Conservation (phyloP, 1,140 invertebrate species). For the Oryctes rhinoceros region DNA sequence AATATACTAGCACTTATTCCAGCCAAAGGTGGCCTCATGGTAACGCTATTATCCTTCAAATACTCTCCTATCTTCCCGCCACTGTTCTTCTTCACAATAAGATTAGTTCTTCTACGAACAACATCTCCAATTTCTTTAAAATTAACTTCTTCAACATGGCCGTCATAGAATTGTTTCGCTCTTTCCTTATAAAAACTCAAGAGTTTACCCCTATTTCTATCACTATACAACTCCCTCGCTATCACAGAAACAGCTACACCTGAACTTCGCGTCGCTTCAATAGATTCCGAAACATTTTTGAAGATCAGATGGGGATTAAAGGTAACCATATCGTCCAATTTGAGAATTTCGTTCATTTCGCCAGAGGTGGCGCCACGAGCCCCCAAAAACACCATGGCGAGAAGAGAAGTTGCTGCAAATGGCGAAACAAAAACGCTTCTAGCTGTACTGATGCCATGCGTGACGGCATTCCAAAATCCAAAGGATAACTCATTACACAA, state of each 20-base stretch:
- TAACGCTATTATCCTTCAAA: constrained; percentile 74
- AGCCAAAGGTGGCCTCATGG: constrained; percentile 76
- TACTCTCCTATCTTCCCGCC: constrained; percentile 79
- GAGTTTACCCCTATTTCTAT: constrained; percentile 77
- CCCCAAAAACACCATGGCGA: constrained; percentile 89
- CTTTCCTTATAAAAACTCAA: constrained; percentile 86
- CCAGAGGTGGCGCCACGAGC: constrained; percentile 86
- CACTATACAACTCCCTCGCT: constrained; percentile 79
- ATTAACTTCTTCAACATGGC: constrained; percentile 82
- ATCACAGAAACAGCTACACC: constrained; percentile 80
- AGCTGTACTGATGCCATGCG: constrained; percentile 73
- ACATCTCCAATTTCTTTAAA: constrained; percentile 82
- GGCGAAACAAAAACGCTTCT: constrained; percentile 85
- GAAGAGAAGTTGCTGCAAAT: constrained; percentile 81
- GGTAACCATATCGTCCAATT: constrained; percentile 85
- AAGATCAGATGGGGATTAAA: constrained; percentile 88
- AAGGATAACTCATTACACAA: constrained; percentile 87
- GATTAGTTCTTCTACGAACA: constrained; percentile 77
- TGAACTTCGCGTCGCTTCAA: constrained; percentile 67
- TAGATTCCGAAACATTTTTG: constrained; percentile 82
- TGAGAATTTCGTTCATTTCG: constrained; percentile 87
- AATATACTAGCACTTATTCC: constrained; percentile 83
- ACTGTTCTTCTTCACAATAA: constrained; percentile 80
- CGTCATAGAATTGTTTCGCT: constrained; percentile 84
- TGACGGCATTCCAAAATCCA: constrained; percentile 77